These are phyloP conservation scores for Gortyna flavago DNA, from an alignment of 2,888 invertebrate species.

Conservation along the genomic window DNA sequence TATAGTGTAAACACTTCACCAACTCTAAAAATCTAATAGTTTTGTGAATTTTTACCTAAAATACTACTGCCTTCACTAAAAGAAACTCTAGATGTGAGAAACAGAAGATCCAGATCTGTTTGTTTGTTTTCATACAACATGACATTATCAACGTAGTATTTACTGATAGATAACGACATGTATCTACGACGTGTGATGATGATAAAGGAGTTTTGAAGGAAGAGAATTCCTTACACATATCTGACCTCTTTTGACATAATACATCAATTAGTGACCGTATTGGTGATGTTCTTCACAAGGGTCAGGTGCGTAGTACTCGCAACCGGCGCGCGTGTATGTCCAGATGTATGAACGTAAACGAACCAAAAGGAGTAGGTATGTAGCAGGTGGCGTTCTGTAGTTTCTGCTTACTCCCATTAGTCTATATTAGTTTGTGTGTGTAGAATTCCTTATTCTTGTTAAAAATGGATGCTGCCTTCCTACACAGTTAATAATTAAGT, in stretches of 20 bases:
- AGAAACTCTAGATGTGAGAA: neutral
- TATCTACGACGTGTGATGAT: neutral
- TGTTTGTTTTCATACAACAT: slow-evolving; percentile 34
- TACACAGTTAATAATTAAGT: neutral
- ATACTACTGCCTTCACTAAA: neutral
- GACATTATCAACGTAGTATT: slow-evolving; percentile 37
- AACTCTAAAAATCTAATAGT: neutral
- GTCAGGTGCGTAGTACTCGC: neutral
- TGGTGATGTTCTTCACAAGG: neutral
- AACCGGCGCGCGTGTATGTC: neutral
- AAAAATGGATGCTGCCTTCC: neutral
- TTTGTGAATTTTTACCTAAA: neutral
- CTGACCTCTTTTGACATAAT: neutral
- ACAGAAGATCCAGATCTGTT: slow-evolving; percentile 1
- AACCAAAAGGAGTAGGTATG: neutral
- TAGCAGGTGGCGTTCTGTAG: too few relatives aligned
- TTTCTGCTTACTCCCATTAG: neutral
- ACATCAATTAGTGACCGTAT: neutral
- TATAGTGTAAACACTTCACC: neutral
- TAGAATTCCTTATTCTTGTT: neutral
- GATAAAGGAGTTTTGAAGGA: neutral
- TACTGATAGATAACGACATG: slow-evolving; percentile 41
- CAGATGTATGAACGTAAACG: neutral
- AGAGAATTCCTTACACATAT: neutral
- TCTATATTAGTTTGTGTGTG: neutral